Evolutionary conservation across 2,113 vertebrate genomes (phyloP).

Genomic region (Carlito syrichta): DNA sequence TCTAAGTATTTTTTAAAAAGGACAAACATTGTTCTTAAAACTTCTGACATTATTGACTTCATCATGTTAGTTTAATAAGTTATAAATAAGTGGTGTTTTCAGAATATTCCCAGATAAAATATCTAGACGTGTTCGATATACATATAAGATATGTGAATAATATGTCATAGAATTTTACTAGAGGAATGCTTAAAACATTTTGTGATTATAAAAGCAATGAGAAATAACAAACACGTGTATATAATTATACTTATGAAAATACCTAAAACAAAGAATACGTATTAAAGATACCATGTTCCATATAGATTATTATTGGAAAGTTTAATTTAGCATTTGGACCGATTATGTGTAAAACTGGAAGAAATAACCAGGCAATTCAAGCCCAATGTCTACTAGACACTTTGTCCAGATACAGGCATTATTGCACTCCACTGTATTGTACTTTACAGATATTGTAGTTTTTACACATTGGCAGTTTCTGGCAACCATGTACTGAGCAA

Average conservation of each 20-base stretch:
- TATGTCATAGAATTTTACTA: neutral
- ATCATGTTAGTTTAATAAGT: neutral
- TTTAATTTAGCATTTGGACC: neutral
- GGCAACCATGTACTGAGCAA: neutral
- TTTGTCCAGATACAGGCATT: neutral
- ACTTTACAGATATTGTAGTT: neutral
- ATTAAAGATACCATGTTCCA: neutral
- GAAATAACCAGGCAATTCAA: neutral
- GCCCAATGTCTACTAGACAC: neutral
- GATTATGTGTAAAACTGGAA: neutral
- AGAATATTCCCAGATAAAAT: neutral
- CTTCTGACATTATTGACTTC: slow-evolving; percentile 21
- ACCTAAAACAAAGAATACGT: neutral
- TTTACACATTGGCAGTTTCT: neutral
- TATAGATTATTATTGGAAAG: neutral
- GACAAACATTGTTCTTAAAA: neutral
- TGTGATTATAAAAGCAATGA: neutral
- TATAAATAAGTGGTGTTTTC: slow-evolving; percentile 17
- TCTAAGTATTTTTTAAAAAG: slow-evolving; percentile 14
- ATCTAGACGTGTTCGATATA: neutral
- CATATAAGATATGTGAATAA: neutral
- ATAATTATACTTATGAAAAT: neutral
- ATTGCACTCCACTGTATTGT: neutral
- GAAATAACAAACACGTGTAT: neutral
- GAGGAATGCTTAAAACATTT: neutral